Base-by-base conservation (phyloP, 2,888 invertebrate species). In the Eudasyphora cyanicolor region DNA sequence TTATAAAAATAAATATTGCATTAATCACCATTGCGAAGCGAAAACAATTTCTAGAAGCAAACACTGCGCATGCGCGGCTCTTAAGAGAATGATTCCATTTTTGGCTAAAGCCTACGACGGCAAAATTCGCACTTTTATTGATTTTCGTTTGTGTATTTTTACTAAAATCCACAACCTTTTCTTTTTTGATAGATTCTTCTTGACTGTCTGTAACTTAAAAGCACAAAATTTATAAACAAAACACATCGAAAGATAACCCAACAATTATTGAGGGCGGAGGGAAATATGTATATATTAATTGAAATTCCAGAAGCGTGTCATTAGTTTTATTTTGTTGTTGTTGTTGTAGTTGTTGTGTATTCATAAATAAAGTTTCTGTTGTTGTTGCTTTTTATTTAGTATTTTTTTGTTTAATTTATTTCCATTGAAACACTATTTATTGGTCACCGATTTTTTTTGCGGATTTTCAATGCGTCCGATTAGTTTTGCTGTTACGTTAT, bases 361-460 rank as follows among this genome's bases (percentile, higher is more conserved):
- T 6, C 8, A 70, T 62, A 70, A 70, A 24, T 51, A 70, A 62
- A 27, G 32, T 35, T n/a, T n/a, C n/a, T 60, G 10, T 8, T 70
- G 17, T 62, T 27, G 51, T 71, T 19, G 51, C 10, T 49, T n/a
- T n/a, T n/a, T n/a, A n/a, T 60, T 75, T 12, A 19, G 57, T 38
- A n/a, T 70, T 45, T 64, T 71, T 78, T 42, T 57, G 57, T 74
- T 17, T 32, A 73, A 57, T 82, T 82, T 73, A 64, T 38, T 67
- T 27, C 27, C 75, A 14, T 29, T 45, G n/a, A 21, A 49, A 51
- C 70, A 54, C 60, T 49, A n/a, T n/a, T n/a, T 51, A 62, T 45
- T 45, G 62, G 71, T n/a, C 32, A 12, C 32, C 27, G 21, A 54
- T 24, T 45, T 45, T 14, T 45, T n/a, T 32, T 45, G n/a, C n/a